These are phyloP conservation scores for Cottus gobio DNA, from an alignment of 2,113 vertebrate genomes.

Conservation along the genomic window DNA sequence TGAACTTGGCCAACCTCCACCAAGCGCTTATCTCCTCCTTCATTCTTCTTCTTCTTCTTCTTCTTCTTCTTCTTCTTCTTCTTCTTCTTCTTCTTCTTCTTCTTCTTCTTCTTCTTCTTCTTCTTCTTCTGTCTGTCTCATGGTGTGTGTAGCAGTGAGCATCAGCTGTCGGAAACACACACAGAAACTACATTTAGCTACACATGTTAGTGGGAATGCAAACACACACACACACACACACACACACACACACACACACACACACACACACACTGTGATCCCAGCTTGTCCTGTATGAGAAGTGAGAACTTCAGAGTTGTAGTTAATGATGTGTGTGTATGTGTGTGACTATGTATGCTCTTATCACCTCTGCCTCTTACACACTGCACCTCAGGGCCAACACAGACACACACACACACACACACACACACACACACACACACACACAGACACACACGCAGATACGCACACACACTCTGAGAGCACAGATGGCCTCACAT, in stretches of 20 bases:
- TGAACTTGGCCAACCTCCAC: constrained; percentile 53
- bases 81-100: not conserved
- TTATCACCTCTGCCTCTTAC: constrained; percentile 75
- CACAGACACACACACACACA: constrained; percentile 42
- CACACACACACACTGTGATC: constrained; percentile 38
- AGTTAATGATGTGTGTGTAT: constrained; percentile 34
- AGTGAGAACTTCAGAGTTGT: constrained; percentile 60
- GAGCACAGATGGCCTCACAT: constrained; percentile 96
- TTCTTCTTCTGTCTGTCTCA: not conserved
- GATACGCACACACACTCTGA: constrained; percentile 71
- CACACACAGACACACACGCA: constrained; percentile 40
- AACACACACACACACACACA: constrained; percentile 33
- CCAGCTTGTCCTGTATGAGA: constrained; percentile 65
- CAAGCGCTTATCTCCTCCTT: constrained; percentile 25
- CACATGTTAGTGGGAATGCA: constrained; percentile 20
- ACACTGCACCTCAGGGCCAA: constrained; percentile 67
- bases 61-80: not conserved
- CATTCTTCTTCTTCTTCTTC: not conserved
- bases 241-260: constrained; percentile 24
- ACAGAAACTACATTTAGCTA: constrained; percentile 22
- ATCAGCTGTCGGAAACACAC: constrained; percentile 24
- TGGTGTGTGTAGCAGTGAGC: constrained; percentile 24
- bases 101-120: not conserved
- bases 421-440: constrained; percentile 50
- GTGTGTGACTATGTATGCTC: constrained; percentile 63